Conservation (phyloP, 2,888 invertebrate species). For the Meandrusa payeni region DNA sequence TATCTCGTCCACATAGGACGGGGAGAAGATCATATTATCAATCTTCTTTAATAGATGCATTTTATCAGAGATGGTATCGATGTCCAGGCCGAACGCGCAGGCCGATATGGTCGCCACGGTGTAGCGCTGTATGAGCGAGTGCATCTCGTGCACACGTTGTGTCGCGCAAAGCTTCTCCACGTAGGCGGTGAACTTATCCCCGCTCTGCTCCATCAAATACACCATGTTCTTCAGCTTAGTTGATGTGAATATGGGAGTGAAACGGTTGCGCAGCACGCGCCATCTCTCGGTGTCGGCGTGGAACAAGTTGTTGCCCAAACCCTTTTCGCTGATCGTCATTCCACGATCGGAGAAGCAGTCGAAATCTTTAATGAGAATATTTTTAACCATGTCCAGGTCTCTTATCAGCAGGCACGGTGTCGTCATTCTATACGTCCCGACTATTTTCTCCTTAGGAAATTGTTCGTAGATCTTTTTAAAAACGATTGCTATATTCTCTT, state of each 20-base stretch:
- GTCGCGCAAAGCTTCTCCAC: constrained; percentile 22
- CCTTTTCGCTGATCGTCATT: constrained; percentile 42
- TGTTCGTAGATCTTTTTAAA: constrained; percentile 40
- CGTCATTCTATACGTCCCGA: constrained; percentile 50
- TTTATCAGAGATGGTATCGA: constrained; percentile 31
- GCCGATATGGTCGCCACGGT: constrained; percentile 42
- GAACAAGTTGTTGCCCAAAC: constrained; percentile 48
- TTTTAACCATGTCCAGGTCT: constrained; percentile 52
- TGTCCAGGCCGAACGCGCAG: constrained; percentile 39
- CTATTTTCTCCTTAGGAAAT: constrained; percentile 48
- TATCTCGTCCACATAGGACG: constrained; percentile 23
- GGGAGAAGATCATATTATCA: constrained; percentile 1
- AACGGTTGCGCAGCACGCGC: constrained; percentile 42
- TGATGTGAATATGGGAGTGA: constrained; percentile 47
- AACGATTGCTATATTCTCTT: constrained; percentile 32
- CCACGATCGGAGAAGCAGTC: constrained; percentile 48
- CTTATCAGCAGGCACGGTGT: constrained; percentile 44
- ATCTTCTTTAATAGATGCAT: constrained; percentile 1
- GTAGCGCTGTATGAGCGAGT: constrained; percentile 38
- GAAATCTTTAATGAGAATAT: constrained; percentile 53
- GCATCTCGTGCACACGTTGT: constrained; percentile 36
- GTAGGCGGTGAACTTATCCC: neutral
- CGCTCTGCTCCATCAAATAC: neutral
- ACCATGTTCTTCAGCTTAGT: constrained; percentile 8
- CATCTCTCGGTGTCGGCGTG: constrained; percentile 48